These are phyloP conservation scores for Agriopis aurantiaria DNA, from an alignment of 2,888 invertebrate genomes.

Conservation along the genomic window DNA sequence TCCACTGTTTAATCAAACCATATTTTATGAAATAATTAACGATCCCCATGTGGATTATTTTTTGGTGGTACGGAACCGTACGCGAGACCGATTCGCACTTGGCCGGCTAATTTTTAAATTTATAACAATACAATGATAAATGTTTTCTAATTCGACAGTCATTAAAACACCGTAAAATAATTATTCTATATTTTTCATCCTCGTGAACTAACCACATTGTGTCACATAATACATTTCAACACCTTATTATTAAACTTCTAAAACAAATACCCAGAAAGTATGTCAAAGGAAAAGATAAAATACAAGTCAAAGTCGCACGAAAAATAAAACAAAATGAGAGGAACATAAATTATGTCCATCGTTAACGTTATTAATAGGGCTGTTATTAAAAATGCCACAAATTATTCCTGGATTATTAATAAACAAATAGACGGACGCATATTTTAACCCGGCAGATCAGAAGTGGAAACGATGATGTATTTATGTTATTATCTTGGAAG, in stretches of 20 bases:
- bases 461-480: constrained; percentile 65
- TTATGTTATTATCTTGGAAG: constrained; percentile 45
- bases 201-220: background rate
- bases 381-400: constrained; percentile 43
- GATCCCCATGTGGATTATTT: no score
- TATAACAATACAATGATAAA: background rate
- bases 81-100: no score
- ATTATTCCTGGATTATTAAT: constrained; percentile 50
- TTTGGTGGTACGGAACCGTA: no score
- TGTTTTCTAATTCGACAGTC: background rate
- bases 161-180: background rate
- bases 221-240: constrained; percentile 9
- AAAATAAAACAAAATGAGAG: constrained; percentile 22
- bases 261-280: constrained; percentile 16
- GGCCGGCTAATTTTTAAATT: no score
- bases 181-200: background rate
- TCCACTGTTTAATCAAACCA: no score
- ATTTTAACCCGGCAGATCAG: constrained; percentile 62
- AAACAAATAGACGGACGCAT: constrained; percentile 60
- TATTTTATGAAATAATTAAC: no score
- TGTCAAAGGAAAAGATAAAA: constrained; percentile 36
- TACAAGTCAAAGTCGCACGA: constrained; percentile 20
- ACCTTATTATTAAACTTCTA: constrained; percentile 8
- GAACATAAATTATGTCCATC: constrained; percentile 39
- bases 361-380: constrained; percentile 43